phyloP scores from a whole-genome alignment of 2,113 vertebrate species.

The Rhinopomastus cyanomelas region DNA sequence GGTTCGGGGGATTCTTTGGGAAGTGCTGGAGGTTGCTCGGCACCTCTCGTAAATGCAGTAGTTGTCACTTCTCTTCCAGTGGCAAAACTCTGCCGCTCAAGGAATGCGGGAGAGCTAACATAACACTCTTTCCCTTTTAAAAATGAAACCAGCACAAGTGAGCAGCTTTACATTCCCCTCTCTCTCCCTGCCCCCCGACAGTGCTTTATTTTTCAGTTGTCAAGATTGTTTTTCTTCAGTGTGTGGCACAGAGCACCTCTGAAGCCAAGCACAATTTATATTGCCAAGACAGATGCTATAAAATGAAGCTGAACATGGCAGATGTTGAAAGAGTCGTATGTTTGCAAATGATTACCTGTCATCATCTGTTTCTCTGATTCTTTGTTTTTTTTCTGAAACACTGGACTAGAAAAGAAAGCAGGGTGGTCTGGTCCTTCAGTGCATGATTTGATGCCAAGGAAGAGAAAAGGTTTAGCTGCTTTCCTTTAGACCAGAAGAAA shows the following conservation, averaged over 20 bases:
- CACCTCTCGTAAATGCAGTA: constrained; percentile 43
- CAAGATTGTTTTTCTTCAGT: constrained; percentile 56
- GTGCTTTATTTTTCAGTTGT: constrained; percentile 63
- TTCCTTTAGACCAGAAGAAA: neutral
- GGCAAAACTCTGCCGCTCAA: constrained; percentile 34
- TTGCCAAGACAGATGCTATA: constrained; percentile 67
- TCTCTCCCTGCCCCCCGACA: neutral
- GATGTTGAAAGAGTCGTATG: constrained; percentile 69
- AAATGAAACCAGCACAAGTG: constrained; percentile 30
- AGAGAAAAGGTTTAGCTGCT: neutral
- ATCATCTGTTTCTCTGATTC: constrained; percentile 54
- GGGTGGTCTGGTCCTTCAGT: constrained; percentile 22
- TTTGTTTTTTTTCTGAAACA: constrained; percentile 23
- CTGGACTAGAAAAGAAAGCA: constrained; percentile 12
- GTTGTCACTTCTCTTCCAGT: constrained; percentile 59
- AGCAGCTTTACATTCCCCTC: neutral
- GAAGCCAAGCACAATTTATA: constrained; percentile 66
- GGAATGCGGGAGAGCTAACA: constrained; percentile 34
- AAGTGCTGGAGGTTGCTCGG: constrained; percentile 63
- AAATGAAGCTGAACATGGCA: constrained; percentile 64
- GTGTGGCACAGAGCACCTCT: constrained; percentile 33
- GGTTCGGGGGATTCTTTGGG: constrained; percentile 46
- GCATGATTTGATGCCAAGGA: constrained; percentile 20
- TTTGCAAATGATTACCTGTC: constrained; percentile 74
- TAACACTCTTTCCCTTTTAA: neutral